Base-by-base conservation (phyloP, 2,113 vertebrate genomes). In the Charina bottae region DNA sequence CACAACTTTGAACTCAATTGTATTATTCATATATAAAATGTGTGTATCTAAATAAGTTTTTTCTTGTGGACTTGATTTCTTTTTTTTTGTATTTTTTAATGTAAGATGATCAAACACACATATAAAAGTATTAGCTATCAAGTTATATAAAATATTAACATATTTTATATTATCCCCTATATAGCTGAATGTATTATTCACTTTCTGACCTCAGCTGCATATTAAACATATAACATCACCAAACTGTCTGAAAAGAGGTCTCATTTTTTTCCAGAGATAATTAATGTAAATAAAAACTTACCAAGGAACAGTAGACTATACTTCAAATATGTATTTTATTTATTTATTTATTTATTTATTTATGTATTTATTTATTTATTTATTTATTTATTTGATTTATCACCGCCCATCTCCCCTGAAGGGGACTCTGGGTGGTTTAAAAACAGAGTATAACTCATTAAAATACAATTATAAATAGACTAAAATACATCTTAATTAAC, bases 131-230 rank as follows among this genome's bases (percentile, higher is more conserved):
- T 93, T 95, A 86, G 78, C 28, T 60, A 85, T 93, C 91, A 86
- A 90, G 91, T 96, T 96, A 92, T 93, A 91, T 88, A 92, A 94
- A 33, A 91, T 33, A 72, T 28, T 92, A 89, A 85, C 94, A 95
- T 93, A 93, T 93, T 94, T 94, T 93, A 89, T 94, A 94, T 93
- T 95, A 96, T 94, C 96, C 96, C 94, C 95, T 86, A 93, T 19
- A 24, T 23, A 89, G 59, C 2, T 85, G 83, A 94, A 94, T 21
- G 92, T 64, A 91, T 94, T 96, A 96, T 95, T 96, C 93, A 87
- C 1, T 91, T 93, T 95, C 92, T 96, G 94, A 96, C 93, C 95
- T 96, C 83, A 95, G 93, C 88, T 94, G 90, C 83, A 87, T 93
- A 96, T 96, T 94, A 96, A 95, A 89, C 88, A 93, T 90, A 92